Evolutionary conservation across 2,797 vertebrate genomes (phyloP).

Genomic region (Lates japonicus): DNA sequence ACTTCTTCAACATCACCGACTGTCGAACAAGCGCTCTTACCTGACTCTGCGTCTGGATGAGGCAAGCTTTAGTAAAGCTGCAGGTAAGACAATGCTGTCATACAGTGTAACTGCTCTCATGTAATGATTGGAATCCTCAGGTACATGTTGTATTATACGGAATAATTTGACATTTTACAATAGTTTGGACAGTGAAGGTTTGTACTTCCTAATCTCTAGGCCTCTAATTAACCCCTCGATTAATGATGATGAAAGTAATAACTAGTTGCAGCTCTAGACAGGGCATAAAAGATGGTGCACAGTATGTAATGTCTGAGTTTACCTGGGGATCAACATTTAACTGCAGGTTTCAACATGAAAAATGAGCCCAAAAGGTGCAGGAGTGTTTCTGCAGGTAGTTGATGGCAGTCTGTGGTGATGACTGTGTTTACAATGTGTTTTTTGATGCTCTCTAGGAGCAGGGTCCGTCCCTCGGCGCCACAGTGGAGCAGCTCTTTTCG

Average conservation of each 20-base stretch:
- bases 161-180: too few species aligned
- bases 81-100: slow-evolving; percentile 85
- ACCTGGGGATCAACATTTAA: neutral
- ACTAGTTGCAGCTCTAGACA: neutral
- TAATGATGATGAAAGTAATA: neutral
- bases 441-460: slow-evolving; percentile 80
- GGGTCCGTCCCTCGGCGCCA: slow-evolving; percentile 90
- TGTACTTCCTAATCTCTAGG: too few species aligned
- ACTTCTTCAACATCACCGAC: slow-evolving; percentile 97
- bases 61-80: slow-evolving; percentile 92
- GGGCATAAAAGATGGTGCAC: neutral
- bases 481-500: slow-evolving; percentile 93
- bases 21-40: slow-evolving; percentile 87
- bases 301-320: neutral
- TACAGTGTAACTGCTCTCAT: neutral
- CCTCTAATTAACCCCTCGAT: too few species aligned
- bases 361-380: neutral
- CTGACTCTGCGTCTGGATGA: slow-evolving; percentile 90
- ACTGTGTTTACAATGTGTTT: slow-evolving; percentile 7
- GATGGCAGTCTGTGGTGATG: neutral
- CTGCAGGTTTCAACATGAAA: slow-evolving; percentile 3
- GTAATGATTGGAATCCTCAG: neutral
- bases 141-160: too few species aligned
- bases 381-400: neutral
- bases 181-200: neutral